A percentile compares a stretch with the other conserved stretches of the same genome.
phyloP scores from a whole-genome alignment of 2,113 vertebrate species.

The Actenoides lindsayi region DNA sequence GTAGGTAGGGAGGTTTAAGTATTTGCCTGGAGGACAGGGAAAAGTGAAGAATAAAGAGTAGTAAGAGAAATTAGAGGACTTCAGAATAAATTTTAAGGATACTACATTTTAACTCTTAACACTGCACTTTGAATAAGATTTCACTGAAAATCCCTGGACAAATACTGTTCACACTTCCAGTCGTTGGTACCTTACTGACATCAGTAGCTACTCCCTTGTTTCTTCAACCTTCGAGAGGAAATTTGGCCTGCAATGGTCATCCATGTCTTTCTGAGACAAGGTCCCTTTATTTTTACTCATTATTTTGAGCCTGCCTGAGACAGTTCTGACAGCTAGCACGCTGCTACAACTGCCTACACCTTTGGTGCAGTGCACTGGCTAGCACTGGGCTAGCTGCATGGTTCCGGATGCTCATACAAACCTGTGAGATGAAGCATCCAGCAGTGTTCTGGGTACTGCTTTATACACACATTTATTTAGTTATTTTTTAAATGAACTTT shows the following conservation, averaged over 20 bases:
- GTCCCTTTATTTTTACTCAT: neutral
- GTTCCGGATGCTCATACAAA: neutral
- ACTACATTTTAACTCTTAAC: neutral
- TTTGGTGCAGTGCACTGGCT: fast-evolving
- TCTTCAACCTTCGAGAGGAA: neutral
- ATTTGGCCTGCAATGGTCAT: neutral
- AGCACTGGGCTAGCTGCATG: neutral
- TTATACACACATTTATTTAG: neutral
- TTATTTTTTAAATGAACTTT: neutral
- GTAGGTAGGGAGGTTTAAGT: neutral
- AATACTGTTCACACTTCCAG: neutral
- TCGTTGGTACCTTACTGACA: neutral
- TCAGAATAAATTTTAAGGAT: neutral
- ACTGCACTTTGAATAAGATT: neutral
- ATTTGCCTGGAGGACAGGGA: neutral
- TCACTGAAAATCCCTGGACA: neutral
- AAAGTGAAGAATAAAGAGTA: neutral
- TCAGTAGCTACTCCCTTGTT: neutral
- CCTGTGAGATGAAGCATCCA: neutral
- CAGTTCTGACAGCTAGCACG: neutral
- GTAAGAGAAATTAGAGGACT: neutral
- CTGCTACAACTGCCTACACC: neutral
- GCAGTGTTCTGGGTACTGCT: neutral
- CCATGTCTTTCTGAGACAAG: neutral
- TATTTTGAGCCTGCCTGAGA: neutral